Evolutionary conservation across 2,888 invertebrate genomes (phyloP).

Genomic region (Aspidiotus rigidus): DNA sequence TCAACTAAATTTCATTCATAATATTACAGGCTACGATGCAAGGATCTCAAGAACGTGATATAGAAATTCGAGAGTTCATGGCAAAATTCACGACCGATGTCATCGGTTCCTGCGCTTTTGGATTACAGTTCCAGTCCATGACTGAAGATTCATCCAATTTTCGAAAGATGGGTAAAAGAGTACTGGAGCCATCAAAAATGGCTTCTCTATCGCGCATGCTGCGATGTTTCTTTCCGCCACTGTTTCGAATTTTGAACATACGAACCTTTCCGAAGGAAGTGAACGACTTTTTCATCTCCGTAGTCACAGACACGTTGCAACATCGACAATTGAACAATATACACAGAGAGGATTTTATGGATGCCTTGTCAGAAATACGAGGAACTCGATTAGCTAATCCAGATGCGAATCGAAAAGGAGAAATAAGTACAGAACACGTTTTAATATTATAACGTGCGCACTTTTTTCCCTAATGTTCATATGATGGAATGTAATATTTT

Average conservation of each 20-base stretch:
- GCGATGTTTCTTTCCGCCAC: constrained; percentile 37
- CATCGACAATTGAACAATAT: constrained; percentile 39
- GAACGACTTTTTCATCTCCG: constrained; percentile 39
- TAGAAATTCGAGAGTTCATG: constrained; percentile 45
- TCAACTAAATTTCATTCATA: neutral
- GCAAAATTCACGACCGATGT: constrained; percentile 47
- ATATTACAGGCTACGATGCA: constrained; percentile 21
- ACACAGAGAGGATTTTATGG: constrained; percentile 40
- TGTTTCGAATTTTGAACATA: constrained; percentile 37
- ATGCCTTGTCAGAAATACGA: constrained; percentile 33
- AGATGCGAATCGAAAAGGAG: constrained; percentile 21
- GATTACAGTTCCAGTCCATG: constrained; percentile 45
- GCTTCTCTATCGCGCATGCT: constrained; percentile 38
- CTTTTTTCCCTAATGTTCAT: no score
- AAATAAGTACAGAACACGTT: constrained; percentile 18
- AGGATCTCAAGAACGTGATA: constrained; percentile 32
- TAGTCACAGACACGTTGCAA: constrained; percentile 40
- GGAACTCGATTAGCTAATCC: constrained; percentile 8
- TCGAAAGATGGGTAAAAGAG: constrained; percentile 42
- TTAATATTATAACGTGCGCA: no score
- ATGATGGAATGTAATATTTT: no score
- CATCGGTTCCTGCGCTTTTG: constrained; percentile 47
- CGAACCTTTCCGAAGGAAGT: constrained; percentile 38
- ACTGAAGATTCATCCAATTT: constrained; percentile 44
- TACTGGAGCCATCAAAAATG: constrained; percentile 43